Conservation (phyloP, 2,797 vertebrate genomes). For the Hippocampus kuda region DNA sequence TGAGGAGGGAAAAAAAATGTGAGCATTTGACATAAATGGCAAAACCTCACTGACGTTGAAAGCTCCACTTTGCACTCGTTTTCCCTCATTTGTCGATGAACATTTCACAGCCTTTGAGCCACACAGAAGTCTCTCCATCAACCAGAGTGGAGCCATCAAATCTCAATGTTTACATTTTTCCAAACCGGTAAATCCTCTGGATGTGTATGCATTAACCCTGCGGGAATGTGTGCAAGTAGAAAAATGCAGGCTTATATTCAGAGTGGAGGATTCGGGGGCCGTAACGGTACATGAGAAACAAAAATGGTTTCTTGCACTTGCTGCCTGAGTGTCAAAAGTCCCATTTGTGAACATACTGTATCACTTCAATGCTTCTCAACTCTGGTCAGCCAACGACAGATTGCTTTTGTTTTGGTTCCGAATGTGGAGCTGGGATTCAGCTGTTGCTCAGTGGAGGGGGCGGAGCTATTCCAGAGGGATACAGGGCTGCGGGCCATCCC, state of each 20-base stretch:
- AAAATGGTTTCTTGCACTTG: too few species aligned
- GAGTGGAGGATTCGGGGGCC: not conserved
- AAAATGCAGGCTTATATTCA: not conserved
- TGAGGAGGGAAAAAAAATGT: not conserved
- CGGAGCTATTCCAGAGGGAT: too few species aligned
- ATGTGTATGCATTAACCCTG: constrained; percentile 5
- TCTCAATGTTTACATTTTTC: constrained; percentile 36
- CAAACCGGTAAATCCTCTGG: constrained; percentile 30
- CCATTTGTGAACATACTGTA: too few species aligned
- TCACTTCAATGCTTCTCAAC: too few species aligned
- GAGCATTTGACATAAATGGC: constrained; percentile 8
- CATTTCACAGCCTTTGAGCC: constrained; percentile 19
- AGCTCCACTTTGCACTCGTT: constrained; percentile 9
- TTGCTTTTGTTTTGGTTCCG: too few species aligned
- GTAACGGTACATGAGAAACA: not conserved
- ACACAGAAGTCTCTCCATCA: constrained; percentile 14
- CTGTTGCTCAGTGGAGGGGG: too few species aligned
- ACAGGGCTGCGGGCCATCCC: too few species aligned
- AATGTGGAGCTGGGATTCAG: too few species aligned
- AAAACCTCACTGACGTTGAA: constrained; percentile 15
- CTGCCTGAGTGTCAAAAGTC: too few species aligned
- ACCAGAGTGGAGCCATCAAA: constrained; percentile 26
- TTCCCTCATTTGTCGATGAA: constrained; percentile 3
- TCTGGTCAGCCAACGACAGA: too few species aligned
- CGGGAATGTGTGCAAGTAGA: not conserved